Percentiles rank a stretch among this genome's conserved stretches.
Conservation (phyloP, 2,113 vertebrate genomes). For the Cygnus atratus region DNA sequence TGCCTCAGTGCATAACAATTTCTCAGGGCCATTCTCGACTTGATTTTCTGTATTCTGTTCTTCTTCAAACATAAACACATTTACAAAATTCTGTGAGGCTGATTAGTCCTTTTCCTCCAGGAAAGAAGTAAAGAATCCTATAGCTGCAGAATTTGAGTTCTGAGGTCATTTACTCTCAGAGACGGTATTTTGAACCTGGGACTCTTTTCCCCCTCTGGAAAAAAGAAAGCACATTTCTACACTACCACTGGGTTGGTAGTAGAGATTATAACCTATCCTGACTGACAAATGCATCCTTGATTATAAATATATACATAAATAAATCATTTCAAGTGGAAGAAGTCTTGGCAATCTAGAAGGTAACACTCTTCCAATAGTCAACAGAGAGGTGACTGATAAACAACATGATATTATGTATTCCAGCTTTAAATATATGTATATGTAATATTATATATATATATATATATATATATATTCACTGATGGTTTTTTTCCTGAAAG, state of each 20-base stretch:
- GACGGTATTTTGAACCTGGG: not conserved
- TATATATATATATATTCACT: not conserved
- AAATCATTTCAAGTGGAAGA: not conserved
- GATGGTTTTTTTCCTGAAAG: not conserved
- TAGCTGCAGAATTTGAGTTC: not conserved
- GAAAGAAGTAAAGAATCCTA: not conserved
- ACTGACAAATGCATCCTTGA: not conserved
- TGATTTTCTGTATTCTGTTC: not conserved
- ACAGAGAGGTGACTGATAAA: not conserved
- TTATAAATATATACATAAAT: not conserved
- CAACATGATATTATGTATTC: not conserved
- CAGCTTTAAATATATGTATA: not conserved
- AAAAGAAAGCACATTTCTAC: not conserved
- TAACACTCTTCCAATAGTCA: not conserved
- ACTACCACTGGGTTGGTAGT: rapidly evolving
- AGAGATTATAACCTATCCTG: not conserved
- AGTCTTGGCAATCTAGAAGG: not conserved
- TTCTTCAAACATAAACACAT: not conserved
- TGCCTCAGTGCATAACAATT: not conserved
- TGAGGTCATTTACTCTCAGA: not conserved
- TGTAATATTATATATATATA: too few relatives aligned
- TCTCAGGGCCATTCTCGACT: not conserved
- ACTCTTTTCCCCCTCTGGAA: not conserved
- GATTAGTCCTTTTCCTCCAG: not conserved
- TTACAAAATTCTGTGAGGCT: not conserved